Percentiles rank a stretch among this genome's conserved stretches.
These are phyloP conservation scores for Centropus bengalensis DNA, from an alignment of 2,113 vertebrate species.

Conservation along the genomic window DNA sequence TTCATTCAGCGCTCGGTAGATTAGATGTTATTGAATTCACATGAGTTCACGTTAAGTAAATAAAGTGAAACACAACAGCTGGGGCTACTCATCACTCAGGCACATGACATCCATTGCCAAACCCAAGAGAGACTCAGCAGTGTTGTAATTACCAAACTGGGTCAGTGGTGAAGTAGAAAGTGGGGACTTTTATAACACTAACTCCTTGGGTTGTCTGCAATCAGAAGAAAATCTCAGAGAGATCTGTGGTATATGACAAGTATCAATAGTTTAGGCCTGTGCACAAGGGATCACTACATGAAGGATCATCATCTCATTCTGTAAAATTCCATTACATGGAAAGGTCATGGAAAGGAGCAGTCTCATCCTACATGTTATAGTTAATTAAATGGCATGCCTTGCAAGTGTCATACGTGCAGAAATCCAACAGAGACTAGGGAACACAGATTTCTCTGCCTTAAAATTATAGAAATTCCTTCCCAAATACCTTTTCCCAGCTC, in stretches of 20 bases:
- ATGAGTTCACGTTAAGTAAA: conserved; percentile 53
- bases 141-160: conserved; percentile 36
- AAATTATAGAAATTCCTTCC: not conserved
- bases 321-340: not conserved
- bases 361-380: not conserved
- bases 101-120: conserved; percentile 49
- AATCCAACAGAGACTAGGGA: not conserved
- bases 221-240: not conserved
- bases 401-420: not conserved
- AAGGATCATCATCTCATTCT: not conserved
- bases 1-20: not conserved
- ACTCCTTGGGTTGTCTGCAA: not conserved
- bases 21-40: conserved; percentile 62
- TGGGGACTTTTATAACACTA: not conserved
- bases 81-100: conserved; percentile 52
- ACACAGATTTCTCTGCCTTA: not conserved
- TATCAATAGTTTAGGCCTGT: not conserved
- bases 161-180: conserved; percentile 40
- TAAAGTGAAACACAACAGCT: conserved; percentile 62
- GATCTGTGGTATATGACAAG: not conserved
- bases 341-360: not conserved
- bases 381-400: not conserved
- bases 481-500: not conserved
- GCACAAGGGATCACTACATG: not conserved
- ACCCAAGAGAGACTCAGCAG: not conserved